A percentile compares a stretch with the other conserved stretches of the same genome.
Conservation (phyloP, 1,140 invertebrate genomes). For the Drepana arcuata region DNA sequence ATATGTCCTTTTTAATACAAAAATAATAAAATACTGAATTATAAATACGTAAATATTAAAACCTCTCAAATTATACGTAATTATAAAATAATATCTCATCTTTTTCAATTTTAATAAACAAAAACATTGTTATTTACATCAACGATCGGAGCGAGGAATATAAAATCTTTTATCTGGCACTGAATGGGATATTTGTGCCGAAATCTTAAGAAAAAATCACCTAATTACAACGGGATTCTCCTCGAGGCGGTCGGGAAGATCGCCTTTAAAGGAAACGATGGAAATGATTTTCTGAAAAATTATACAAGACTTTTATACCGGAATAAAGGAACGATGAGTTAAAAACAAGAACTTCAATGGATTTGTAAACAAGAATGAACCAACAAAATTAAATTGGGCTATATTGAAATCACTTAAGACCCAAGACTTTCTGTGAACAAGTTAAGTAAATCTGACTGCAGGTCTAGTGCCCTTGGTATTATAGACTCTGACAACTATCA, state of each 20-base stretch:
- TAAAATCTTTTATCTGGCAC: slow-evolving; percentile 47
- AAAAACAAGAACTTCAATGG: no score
- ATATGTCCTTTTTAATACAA: no score
- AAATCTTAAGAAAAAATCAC: slow-evolving; percentile 46
- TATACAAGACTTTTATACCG: no score
- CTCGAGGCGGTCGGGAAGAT: slow-evolving; percentile 13
- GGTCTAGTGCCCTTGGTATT: no score
- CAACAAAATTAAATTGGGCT: no score
- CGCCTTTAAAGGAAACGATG: slow-evolving; percentile 24
- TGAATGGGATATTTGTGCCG: slow-evolving; percentile 51
- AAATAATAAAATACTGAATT: no score
- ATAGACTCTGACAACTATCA: no score
- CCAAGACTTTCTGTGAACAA: background rate
- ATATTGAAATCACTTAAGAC: background rate
- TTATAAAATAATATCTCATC: slow-evolving; percentile 10
- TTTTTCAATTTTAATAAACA: slow-evolving; percentile 34
- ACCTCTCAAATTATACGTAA: slow-evolving; percentile 10
- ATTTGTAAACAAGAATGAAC: no score
- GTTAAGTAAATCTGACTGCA: no score
- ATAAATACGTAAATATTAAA: slow-evolving; percentile 6
- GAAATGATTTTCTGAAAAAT: slow-evolving; percentile 8
- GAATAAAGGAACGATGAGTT: no score
- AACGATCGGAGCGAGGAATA: slow-evolving; percentile 36
- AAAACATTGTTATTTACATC: slow-evolving; percentile 52
- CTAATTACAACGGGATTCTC: slow-evolving; percentile 41